phyloP scores from a whole-genome alignment of 2,797 vertebrate species.

The Diglossa cyanea region DNA sequence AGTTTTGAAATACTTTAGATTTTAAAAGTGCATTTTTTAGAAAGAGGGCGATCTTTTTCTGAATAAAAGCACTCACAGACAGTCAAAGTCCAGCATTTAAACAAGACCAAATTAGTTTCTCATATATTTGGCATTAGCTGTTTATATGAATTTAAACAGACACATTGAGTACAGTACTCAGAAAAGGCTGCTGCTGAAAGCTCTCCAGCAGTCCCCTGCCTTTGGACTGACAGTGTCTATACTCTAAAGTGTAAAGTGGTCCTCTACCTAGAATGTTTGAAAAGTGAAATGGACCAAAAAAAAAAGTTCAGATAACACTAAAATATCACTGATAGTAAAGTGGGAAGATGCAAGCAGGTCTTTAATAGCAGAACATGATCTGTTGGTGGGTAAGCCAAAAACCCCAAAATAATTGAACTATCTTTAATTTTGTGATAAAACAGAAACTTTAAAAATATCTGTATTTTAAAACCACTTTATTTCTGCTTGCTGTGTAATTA shows the following conservation, averaged over 20 bases:
- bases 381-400: background rate
- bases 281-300: background rate
- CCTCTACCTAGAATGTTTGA: background rate
- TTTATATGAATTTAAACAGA: background rate
- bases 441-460: background rate
- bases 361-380: background rate
- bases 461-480: background rate
- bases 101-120: background rate
- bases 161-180: background rate
- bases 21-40: background rate
- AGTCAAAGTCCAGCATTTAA: background rate
- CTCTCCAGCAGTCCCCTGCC: background rate
- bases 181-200: background rate
- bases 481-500: background rate
- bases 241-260: background rate
- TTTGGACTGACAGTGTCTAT: background rate
- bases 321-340: background rate
- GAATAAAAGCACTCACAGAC: background rate
- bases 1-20: background rate
- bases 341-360: background rate
- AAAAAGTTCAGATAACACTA: background rate
- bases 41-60: background rate
- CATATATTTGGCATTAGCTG: background rate
- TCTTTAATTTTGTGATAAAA: background rate
- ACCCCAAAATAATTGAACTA: background rate